Percentiles rank a stretch among this genome's conserved stretches.
These are phyloP conservation scores for Pyrrhia umbra DNA, from an alignment of 2,888 invertebrate species.

Conservation along the genomic window DNA sequence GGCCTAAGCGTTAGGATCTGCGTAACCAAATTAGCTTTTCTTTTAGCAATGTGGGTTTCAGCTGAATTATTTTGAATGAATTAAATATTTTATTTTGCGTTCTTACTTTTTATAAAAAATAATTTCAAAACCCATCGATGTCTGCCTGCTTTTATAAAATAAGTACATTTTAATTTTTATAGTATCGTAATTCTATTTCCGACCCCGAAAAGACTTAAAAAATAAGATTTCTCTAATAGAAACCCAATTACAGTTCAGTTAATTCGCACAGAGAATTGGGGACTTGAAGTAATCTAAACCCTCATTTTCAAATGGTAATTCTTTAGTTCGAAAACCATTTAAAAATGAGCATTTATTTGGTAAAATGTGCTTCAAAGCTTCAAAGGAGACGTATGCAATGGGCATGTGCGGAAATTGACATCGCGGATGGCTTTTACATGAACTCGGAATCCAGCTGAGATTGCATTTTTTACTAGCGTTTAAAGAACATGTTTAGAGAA, in stretches of 20 bases:
- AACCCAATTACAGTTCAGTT: slow-evolving; percentile 26
- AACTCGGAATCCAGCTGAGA: not conserved
- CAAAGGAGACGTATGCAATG: slow-evolving; percentile 18
- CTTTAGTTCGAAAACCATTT: not conserved
- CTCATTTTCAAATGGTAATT: slow-evolving; percentile 5
- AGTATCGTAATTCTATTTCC: not conserved
- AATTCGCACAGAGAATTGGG: slow-evolving; percentile 12
- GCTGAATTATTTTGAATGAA: not conserved
- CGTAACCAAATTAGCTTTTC: not conserved
- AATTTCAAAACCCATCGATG: too few species aligned
- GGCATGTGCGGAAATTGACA: slow-evolving; percentile 35
- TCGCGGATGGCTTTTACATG: slow-evolving; percentile 20
- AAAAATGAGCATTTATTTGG: not conserved
- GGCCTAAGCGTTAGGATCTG: not conserved
- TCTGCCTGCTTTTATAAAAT: too few species aligned
- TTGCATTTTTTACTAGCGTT: slow-evolving; percentile 5
- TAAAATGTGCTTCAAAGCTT: slow-evolving; percentile 3
- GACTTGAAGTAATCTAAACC: slow-evolving; percentile 5
- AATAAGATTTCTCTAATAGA: slow-evolving; percentile 7
- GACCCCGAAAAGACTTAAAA: not conserved
- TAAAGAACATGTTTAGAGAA: not conserved
- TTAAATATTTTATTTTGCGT: too few species aligned
- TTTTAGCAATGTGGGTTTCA: not conserved
- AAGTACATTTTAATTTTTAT: too few species aligned
- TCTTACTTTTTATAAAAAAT: too few species aligned